Base-by-base conservation (phyloP, 2,888 invertebrate genomes). In the Drosophila fungiperda region DNA sequence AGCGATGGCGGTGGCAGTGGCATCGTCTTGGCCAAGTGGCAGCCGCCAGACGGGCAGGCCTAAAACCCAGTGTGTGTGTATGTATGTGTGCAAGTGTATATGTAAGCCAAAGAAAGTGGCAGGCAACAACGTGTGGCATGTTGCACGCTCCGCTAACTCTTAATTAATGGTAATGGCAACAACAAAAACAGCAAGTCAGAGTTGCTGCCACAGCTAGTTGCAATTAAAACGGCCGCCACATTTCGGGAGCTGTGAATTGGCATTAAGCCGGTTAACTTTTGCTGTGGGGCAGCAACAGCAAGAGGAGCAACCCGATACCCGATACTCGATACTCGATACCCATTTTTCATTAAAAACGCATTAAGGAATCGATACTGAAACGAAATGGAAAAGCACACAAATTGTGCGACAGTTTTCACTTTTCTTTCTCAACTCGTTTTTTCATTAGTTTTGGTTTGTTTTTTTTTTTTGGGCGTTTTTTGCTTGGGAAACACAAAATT, bases 111-210 rank as follows among this genome's bases (percentile, higher is more conserved):
- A 83, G 83, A 87, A 83, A 86, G 83, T 76, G 78, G 77, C 77
- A 59, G 61, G 53, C 61, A 68, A 48, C 58, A 63, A 52, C 45
- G 23, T 36, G 57, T 58, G 49, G 52, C 83, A 86, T 88, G 82
- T 77, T 82, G 84, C 89, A 87, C 83, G 87, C 87, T 87, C 73
- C 75, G 89, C 70, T 87, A 83, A 59, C 72, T 78, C 87, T 90
- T 90, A 88, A 87, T 87, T 87, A 87, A 90, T 89, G 83, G 57
- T 76, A 60, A 38, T 49, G 54, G 40, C 36, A 36, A 35, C 53
- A 52, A 42, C 38, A 53, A 40, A 55, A 48, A 23, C 26, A 7
- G 35, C 54, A 36, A 36, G 45, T 20, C 36, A n/a, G 6, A 23
- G 49, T 42, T 29, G 60, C 49, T 32, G 54, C 63, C 52, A 61